Evolutionary conservation across 2,888 invertebrate genomes (phyloP).

Genomic region (Drosophila dives): DNA sequence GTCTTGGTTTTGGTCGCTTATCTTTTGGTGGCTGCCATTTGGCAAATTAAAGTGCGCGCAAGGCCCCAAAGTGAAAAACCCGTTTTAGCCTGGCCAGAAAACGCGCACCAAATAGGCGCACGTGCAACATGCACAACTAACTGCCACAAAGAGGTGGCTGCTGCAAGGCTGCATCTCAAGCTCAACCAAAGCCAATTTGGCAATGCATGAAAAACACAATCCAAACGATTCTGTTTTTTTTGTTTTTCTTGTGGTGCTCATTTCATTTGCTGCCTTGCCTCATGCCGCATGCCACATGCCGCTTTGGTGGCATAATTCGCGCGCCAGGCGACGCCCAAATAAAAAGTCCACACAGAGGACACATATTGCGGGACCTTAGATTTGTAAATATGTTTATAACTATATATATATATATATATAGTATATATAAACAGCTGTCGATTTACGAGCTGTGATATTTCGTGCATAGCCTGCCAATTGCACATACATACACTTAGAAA

Average conservation of each 20-base stretch:
- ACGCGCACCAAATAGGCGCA: constrained; percentile 42
- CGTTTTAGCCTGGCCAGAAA: constrained; percentile 48
- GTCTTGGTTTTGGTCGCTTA: constrained; percentile 39
- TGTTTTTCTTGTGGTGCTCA: constrained; percentile 32
- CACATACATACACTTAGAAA: constrained; percentile 15
- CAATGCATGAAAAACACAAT: constrained; percentile 38
- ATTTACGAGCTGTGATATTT: constrained; percentile 78
- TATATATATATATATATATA: neutral
- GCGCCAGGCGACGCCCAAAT: constrained; percentile 67
- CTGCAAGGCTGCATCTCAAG: constrained; percentile 60
- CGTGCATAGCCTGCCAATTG: constrained; percentile 63
- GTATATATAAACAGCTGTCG: constrained; percentile 36
- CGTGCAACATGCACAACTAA: constrained; percentile 58
- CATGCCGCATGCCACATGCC: constrained; percentile 16
- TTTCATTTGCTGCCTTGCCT: constrained; percentile 50
- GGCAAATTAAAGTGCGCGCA: constrained; percentile 70
- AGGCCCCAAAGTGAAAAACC: constrained; percentile 57
- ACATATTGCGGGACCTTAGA: constrained; percentile 16
- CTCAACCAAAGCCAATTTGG: constrained; percentile 56
- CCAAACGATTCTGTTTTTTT: constrained; percentile 37
- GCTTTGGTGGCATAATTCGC: constrained; percentile 74
- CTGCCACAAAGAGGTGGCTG: constrained; percentile 18
- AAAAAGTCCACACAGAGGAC: constrained; percentile 35
- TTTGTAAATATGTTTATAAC: neutral
- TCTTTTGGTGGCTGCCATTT: constrained; percentile 57